phyloP scores from a whole-genome alignment of 2,888 invertebrate genomes.

The Tetropium fuscum region DNA sequence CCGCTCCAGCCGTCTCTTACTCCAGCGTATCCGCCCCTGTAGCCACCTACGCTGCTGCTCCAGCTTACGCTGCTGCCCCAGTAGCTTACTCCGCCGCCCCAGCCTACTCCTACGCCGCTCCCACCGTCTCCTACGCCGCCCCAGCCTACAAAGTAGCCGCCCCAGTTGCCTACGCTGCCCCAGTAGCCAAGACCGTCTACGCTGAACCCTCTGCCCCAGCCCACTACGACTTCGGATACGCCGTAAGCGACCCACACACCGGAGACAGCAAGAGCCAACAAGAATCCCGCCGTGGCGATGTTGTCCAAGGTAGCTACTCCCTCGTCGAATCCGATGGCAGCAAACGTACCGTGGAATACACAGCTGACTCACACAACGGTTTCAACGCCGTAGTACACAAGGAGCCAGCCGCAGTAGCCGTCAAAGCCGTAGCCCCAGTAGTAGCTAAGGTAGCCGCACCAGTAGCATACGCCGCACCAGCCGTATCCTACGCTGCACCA shows the following conservation, averaged over 20 bases:
- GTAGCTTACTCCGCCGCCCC: constrained; percentile 42
- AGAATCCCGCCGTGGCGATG: constrained; percentile 71
- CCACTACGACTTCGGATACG: constrained; percentile 51
- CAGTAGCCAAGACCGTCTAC: constrained; percentile 55
- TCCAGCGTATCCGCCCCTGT: constrained; percentile 63
- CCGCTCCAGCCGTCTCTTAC: constrained; percentile 60
- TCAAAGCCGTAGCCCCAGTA: constrained; percentile 48
- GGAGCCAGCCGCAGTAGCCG: constrained; percentile 51
- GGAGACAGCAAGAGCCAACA: constrained; percentile 72
- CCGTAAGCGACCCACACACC: constrained; percentile 57
- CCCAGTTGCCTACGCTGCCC: constrained; percentile 59
- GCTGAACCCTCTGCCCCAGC: constrained; percentile 48
- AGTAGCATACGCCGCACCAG: constrained; percentile 10
- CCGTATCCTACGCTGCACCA: constrained; percentile 26
- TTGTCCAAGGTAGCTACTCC: constrained; percentile 68
- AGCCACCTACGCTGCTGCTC: constrained; percentile 46
- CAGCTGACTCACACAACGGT: constrained; percentile 67
- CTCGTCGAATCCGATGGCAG: constrained; percentile 69
- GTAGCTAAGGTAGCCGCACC: constrained; percentile 23
- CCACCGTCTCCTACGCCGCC: constrained; percentile 38
- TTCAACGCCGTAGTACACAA: constrained; percentile 69
- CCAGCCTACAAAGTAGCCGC: constrained; percentile 57
- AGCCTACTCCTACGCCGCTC: constrained; percentile 18
- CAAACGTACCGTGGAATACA: constrained; percentile 68
- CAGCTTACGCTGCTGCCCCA: constrained; percentile 27